Evolutionary conservation across 1,140 invertebrate genomes (phyloP), one percentile per base, ranked within the genome.

Genomic region (Bombus cullumanus): DNA sequence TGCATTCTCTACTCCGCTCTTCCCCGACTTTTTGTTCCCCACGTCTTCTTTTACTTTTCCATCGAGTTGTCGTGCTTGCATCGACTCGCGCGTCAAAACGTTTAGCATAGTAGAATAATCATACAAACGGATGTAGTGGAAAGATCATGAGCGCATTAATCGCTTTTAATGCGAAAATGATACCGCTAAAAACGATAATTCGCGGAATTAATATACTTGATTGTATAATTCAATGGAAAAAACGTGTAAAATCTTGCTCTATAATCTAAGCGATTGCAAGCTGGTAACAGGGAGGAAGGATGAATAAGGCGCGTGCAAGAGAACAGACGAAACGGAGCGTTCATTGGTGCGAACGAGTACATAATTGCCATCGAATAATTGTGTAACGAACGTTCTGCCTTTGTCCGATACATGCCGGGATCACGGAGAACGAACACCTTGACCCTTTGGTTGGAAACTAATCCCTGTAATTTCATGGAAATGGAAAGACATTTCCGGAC

Each of bases 391-490:
- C 43, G 41, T 3, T 43, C 37, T 43, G 64, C 62, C 72, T 53
- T 89, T 89, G 88, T 31, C 80, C 76, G 28, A 13, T 31, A 2
- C 57, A 62, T 31, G 22, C 31, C 39, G 18, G 15, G 37, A 78
- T 77, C 72, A 80, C 41, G 57, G 18, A 43, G 28, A 34, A 81
- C 22, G 22, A 34, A 18, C 41, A 62, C 86, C 80, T 88, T 90
- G 79, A 90, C 43, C 71, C 15, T 64, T 86, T 74, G 68, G 83
- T 83, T 81, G 39, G 12, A 9, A 39, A 28, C 18, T 80, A 81
- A 87, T 86, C 31, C 15, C 57, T 39, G 77, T 88, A 88, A 85
- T 90, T 88, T 85, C 3, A 5, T 68, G 5, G 34, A 59, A 69
- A 68, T 59, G 47, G 18, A 89, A 75, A 73, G 47, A 79, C 41